Base-by-base conservation (phyloP, 2,113 vertebrate genomes). In the Elachura formosa region DNA sequence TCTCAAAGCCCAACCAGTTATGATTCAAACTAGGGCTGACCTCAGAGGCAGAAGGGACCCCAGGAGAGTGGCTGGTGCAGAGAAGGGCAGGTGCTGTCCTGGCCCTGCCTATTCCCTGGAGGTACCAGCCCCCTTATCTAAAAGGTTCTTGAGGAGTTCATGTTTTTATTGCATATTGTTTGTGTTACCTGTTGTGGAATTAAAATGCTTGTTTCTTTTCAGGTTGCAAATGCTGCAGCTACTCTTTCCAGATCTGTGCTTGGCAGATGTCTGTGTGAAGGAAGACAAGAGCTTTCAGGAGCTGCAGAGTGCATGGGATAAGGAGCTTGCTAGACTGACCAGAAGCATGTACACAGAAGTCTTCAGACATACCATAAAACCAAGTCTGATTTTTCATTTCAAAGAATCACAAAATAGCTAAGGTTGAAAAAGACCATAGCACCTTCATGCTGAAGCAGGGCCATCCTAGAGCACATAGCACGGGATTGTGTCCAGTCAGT, bases 131-230 rank as follows among this genome's bases (percentile, higher is more conserved):
- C 13, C 5, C 14, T 87, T 2, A 1, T 21, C 63, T 41, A n/a
- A 31, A 54, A 69, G 7, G 2, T 0, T 0, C n/a, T 33, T 56
- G 20, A 22, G 16, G 12, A 62, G 16, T 59, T 87, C 0, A 1
- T 59, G 31, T 2, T 72, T 68, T 71, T 23, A 20, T 31, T 71
- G 13, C 4, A 10, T 67, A 14, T 46, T 63, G 2, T n/a, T 59
- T 71, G 25, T 58, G 34, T 7, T 85, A 51, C 10, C 12, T 41
- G 17, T 55, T 71, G 40, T 23, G 25, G 22, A 86, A 20, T 38
- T 72, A 58, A 84, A 94, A 58, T 16, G 1, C 2, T 34, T 46
- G 3, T 56, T 49, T 43, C 12, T 87, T 94, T 93, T 67, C 18
- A 41, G 18, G 10, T 43, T 2, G 0, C 26, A 67, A 61, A 68